These are phyloP conservation scores for Oryzias melastigma DNA, from an alignment of 2,113 vertebrate genomes.

Conservation along the genomic window DNA sequence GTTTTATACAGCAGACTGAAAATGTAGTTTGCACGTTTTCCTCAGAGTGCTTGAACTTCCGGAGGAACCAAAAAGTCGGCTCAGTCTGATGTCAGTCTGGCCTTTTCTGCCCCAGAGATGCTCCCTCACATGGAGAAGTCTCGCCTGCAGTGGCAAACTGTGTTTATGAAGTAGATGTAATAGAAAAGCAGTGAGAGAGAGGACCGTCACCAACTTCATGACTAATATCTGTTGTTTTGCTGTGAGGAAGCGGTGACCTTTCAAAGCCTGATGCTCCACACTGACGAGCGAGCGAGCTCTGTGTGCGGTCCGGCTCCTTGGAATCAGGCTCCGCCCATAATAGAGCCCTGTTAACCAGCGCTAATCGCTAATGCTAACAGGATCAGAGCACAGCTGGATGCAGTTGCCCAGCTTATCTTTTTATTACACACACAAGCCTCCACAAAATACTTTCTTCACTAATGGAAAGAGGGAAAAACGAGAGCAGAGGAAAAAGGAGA, in stretches of 20 bases:
- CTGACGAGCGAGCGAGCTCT: constrained; percentile 21
- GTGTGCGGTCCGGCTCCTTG: constrained; percentile 46
- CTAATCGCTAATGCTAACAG: constrained; percentile 73
- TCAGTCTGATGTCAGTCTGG: too few relatives aligned
- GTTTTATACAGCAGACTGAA: too few relatives aligned
- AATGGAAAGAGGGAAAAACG: constrained; percentile 35
- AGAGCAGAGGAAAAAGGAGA: background rate
- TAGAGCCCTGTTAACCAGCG: constrained; percentile 58
- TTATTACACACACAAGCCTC: constrained; percentile 2
- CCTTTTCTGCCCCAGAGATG: too few relatives aligned
- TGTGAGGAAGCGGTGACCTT: constrained; percentile 57
- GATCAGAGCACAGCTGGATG: constrained; percentile 63
- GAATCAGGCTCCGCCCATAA: constrained; percentile 62
- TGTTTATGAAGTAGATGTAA: too few relatives aligned
- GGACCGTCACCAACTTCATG: too few relatives aligned
- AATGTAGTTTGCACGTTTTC: too few relatives aligned
- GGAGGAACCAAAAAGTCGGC: too few relatives aligned
- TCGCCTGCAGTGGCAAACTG: too few relatives aligned
- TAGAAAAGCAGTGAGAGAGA: too few relatives aligned
- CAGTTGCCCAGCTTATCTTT: constrained; percentile 63
- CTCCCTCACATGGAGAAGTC: too few relatives aligned
- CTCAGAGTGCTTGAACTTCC: too few relatives aligned
- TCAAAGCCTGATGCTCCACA: constrained; percentile 40
- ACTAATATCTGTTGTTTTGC: too few relatives aligned
- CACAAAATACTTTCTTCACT: constrained; percentile 36